A percentile compares a stretch with the other conserved stretches of the same genome.
Conservation (phyloP, 2,113 vertebrate genomes). For the Hypanus sabinus region DNA sequence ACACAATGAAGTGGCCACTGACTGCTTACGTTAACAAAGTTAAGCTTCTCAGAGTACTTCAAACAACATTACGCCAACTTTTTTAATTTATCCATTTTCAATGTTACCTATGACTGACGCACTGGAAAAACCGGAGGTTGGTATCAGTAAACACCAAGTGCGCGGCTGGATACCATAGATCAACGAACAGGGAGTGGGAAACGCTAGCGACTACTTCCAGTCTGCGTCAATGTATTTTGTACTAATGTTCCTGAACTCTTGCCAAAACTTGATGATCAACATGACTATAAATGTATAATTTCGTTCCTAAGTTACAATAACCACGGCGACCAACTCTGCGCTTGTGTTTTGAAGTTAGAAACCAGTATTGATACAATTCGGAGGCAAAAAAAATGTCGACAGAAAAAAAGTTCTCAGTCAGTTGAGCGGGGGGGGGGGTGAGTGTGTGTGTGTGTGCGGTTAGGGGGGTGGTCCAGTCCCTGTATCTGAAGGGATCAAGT, state of each 20-base stretch:
- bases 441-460: too few species aligned
- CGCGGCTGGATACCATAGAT: background rate
- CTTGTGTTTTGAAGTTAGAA: too few species aligned
- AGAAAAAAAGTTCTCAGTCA: too few species aligned
- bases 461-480: too few species aligned
- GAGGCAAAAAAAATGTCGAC: too few species aligned
- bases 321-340: too few species aligned
- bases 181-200: background rate
- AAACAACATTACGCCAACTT: background rate
- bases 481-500: too few species aligned
- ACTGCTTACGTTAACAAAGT: background rate
- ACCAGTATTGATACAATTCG: too few species aligned
- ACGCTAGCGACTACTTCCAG: background rate
- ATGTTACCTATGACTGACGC: background rate
- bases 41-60: background rate
- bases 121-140: too few species aligned
- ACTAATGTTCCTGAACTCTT: background rate
- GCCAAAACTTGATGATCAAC: background rate
- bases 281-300: background rate
- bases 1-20: too few species aligned
- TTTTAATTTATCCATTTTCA: background rate
- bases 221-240: background rate
- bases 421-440: too few species aligned
- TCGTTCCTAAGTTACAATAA: too few species aligned
- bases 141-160: background rate